A percentile compares a stretch with the other conserved stretches of the same genome.
Conservation (phyloP, 2,888 invertebrate genomes). For the Diachrysia chrysitis region DNA sequence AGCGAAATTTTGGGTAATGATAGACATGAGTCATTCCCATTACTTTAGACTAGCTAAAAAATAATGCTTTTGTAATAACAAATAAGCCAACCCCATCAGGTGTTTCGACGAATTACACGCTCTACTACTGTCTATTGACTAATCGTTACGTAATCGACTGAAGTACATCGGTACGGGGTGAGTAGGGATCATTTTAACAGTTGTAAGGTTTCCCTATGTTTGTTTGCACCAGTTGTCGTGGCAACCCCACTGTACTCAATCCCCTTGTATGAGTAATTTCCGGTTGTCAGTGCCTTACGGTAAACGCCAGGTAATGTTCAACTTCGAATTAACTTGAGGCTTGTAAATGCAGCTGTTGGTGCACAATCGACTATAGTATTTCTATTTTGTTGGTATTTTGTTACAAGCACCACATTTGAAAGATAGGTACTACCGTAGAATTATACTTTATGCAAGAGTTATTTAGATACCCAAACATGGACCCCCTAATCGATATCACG, state of each 20-base stretch:
- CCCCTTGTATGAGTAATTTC: slow-evolving; percentile 78
- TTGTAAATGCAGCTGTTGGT: slow-evolving; percentile 29
- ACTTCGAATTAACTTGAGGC: slow-evolving; percentile 56
- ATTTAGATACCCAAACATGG: background rate
- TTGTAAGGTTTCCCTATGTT: slow-evolving; percentile 82
- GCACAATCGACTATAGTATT: slow-evolving; percentile 18
- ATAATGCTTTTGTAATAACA: slow-evolving; percentile 19
- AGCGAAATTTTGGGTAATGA: slow-evolving; percentile 14
- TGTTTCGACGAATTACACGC: slow-evolving; percentile 37
- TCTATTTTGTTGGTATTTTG: slow-evolving; percentile 1
- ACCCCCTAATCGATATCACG: no score
- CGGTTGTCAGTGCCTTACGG: slow-evolving; percentile 71
- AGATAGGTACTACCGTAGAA: no score
- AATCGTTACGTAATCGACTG: slow-evolving; percentile 60
- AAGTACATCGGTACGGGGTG: slow-evolving; percentile 40
- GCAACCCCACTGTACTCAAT: slow-evolving; percentile 73
- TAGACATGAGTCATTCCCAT: slow-evolving; percentile 30
- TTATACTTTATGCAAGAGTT: background rate
- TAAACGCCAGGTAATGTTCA: slow-evolving; percentile 51
- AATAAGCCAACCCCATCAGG: slow-evolving; percentile 30
- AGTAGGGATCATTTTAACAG: slow-evolving; percentile 38
- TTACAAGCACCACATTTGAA: background rate
- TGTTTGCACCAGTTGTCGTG: slow-evolving; percentile 82
- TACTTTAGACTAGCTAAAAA: slow-evolving; percentile 17
- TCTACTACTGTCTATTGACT: slow-evolving; percentile 47